These are phyloP conservation scores for Thera obeliscata DNA, from an alignment of 2,888 invertebrate species.

Conservation along the genomic window DNA sequence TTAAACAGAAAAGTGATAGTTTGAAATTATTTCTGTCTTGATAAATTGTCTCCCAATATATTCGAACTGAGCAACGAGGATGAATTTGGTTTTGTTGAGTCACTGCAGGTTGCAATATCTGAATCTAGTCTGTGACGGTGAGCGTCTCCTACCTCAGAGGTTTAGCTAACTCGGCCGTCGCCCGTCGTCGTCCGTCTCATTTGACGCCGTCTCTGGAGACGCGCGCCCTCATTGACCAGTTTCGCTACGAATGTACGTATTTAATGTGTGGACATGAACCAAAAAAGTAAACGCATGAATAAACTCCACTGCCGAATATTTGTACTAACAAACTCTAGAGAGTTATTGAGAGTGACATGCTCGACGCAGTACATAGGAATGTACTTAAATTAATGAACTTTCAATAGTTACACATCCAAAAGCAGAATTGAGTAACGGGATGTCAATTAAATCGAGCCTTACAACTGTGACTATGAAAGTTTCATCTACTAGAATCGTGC, in stretches of 20 bases:
- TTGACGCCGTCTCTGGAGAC: slow-evolving; percentile 17
- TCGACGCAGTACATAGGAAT: slow-evolving; percentile 52
- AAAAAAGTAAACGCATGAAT: slow-evolving; percentile 49
- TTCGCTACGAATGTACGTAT: slow-evolving; percentile 48
- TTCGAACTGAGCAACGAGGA: slow-evolving; percentile 70
- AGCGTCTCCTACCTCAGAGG: slow-evolving; percentile 40
- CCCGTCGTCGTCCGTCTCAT: slow-evolving; percentile 16
- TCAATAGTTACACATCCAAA: slow-evolving; percentile 64
- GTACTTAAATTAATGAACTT: slow-evolving; percentile 72
- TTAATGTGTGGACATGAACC: slow-evolving; percentile 74
- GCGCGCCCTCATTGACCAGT: slow-evolving; percentile 43
- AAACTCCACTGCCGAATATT: slow-evolving; percentile 43
- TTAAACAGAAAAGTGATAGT: slow-evolving; percentile 76
- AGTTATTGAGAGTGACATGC: slow-evolving; percentile 24
- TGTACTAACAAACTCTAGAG: slow-evolving; percentile 36
- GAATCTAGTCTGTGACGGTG: slow-evolving; percentile 54
- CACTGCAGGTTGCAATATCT: slow-evolving; percentile 52
- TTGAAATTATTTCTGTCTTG: slow-evolving; percentile 84
- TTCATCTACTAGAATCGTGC: slow-evolving; percentile 58
- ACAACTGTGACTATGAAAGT: slow-evolving; percentile 67
- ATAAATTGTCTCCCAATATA: slow-evolving; percentile 71
- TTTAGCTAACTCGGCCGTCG: not conserved
- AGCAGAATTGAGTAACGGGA: slow-evolving; percentile 61
- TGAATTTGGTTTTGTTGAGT: slow-evolving; percentile 66
- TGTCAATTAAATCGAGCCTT: slow-evolving; percentile 80